phyloP scores from a whole-genome alignment of 2,797 vertebrate genomes.

The Chiroxiphia lanceolata region DNA sequence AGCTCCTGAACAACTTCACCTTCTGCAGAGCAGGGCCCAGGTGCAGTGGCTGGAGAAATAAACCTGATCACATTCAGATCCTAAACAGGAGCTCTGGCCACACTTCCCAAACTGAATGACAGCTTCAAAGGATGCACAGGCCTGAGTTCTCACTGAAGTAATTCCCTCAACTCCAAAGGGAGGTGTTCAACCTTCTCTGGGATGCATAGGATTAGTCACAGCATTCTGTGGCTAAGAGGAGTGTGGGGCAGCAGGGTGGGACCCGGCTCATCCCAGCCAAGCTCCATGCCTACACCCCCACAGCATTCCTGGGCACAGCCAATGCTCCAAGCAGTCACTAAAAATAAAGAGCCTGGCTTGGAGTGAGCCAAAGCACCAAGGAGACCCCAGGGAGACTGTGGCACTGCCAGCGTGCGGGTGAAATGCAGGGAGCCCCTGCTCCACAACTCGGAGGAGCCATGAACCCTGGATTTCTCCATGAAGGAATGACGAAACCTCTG shows the following conservation, averaged over 20 bases:
- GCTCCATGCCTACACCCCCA: neutral
- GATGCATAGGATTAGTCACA: rapidly evolving
- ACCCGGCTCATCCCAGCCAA: neutral
- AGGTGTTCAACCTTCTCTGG: rapidly evolving
- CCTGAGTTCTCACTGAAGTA: neutral
- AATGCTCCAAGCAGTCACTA: neutral
- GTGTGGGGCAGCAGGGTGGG: rapidly evolving
- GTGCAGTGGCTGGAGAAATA: neutral
- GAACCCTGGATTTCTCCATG: neutral
- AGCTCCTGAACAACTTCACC: rapidly evolving
- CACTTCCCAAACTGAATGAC: neutral
- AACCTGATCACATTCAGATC: neutral
- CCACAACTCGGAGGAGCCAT: neutral
- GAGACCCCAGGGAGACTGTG: neutral
- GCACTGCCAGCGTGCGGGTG: rapidly evolving
- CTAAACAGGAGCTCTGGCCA: neutral
- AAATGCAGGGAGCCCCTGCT: neutral
- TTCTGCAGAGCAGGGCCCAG: neutral
- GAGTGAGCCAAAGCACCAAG: neutral
- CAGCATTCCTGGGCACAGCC: neutral
- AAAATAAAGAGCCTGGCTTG: neutral
- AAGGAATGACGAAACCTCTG: neutral
- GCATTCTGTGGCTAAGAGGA: neutral
- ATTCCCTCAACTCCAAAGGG: neutral
- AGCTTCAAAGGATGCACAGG: neutral